Percentiles rank a stretch among this genome's conserved stretches.
phyloP scores from a whole-genome alignment of 2,797 vertebrate genomes.

The Typhlichthys eigenmanni region DNA sequence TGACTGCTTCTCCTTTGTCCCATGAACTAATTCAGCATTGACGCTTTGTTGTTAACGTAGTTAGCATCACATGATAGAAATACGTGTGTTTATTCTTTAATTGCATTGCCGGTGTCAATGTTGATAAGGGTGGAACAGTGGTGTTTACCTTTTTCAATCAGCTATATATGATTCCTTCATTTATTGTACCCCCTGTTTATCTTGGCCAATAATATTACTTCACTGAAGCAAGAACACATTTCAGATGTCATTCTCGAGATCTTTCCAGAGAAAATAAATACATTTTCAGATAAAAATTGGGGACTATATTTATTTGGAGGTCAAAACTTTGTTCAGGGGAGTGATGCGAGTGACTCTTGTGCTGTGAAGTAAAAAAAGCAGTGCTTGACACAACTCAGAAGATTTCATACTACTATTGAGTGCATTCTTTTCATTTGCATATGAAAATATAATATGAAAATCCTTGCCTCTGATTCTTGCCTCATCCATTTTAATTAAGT shows the following conservation, averaged over 20 bases:
- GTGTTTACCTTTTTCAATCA: too few relatives aligned
- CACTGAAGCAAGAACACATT: too few relatives aligned
- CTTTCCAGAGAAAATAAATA: too few relatives aligned
- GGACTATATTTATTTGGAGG: too few relatives aligned
- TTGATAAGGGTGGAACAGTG: slow-evolving; percentile 32
- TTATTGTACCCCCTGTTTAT: too few relatives aligned
- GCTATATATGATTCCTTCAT: too few relatives aligned
- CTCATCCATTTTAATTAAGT: slow-evolving; percentile 72
- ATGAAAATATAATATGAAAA: slow-evolving; percentile 22
- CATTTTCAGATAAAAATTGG: too few relatives aligned
- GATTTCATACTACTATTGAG: background rate
- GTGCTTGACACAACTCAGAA: slow-evolving; percentile 3
- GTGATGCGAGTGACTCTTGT: too few relatives aligned
- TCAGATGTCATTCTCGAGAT: too few relatives aligned
- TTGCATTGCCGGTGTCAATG: slow-evolving; percentile 40
- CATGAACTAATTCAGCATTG: slow-evolving; percentile 26
- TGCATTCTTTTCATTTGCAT: slow-evolving; percentile 12
- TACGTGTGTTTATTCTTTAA: slow-evolving; percentile 41
- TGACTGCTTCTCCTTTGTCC: slow-evolving; percentile 13
- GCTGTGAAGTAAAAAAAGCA: background rate
- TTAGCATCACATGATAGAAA: slow-evolving; percentile 58
- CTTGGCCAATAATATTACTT: too few relatives aligned
- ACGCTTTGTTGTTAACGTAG: slow-evolving; percentile 43
- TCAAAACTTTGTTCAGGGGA: too few relatives aligned
- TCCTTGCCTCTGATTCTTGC: slow-evolving; percentile 24